A percentile compares a stretch with the other conserved stretches of the same genome.
phyloP scores from a whole-genome alignment of 2,797 vertebrate species.

The Ispidina lecontei region DNA sequence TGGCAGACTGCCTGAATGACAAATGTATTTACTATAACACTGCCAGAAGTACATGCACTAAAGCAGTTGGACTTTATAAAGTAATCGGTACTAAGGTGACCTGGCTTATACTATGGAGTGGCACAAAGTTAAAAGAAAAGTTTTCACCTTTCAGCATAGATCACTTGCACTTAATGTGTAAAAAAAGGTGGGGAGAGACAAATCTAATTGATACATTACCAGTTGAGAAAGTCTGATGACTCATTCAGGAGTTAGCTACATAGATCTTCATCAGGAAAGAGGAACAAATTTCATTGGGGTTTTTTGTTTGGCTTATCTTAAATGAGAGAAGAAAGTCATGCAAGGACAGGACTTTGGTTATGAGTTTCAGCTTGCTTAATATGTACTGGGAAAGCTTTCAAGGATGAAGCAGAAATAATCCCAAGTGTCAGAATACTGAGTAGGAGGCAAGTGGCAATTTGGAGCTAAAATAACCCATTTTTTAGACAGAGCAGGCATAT shows the following conservation, averaged over 20 bases:
- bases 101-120: not conserved
- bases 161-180: not conserved
- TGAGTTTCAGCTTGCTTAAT: slow-evolving; percentile 27
- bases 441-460: slow-evolving; percentile 66
- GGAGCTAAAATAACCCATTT: slow-evolving; percentile 55
- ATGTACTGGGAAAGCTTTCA: slow-evolving; percentile 42
- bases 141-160: not conserved
- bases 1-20: not conserved
- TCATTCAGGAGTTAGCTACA: not conserved
- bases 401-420: slow-evolving; percentile 65
- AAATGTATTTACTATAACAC: not conserved
- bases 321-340: slow-evolving; percentile 19
- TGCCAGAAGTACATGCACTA: not conserved
- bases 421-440: slow-evolving; percentile 67
- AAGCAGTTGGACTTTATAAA: not conserved
- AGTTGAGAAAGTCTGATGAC: not conserved
- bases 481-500: slow-evolving; percentile 42
- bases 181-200: not conserved
- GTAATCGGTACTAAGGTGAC: not conserved
- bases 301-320: not conserved
- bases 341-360: slow-evolving; percentile 38
- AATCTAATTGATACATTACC: not conserved
- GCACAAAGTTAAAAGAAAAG: not conserved
- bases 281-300: not conserved
- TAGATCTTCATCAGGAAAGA: not conserved